Evolutionary conservation across 1,140 invertebrate species (phyloP), one percentile per base, ranked within the genome.

Genomic region (Tetramorium simillimum): DNA sequence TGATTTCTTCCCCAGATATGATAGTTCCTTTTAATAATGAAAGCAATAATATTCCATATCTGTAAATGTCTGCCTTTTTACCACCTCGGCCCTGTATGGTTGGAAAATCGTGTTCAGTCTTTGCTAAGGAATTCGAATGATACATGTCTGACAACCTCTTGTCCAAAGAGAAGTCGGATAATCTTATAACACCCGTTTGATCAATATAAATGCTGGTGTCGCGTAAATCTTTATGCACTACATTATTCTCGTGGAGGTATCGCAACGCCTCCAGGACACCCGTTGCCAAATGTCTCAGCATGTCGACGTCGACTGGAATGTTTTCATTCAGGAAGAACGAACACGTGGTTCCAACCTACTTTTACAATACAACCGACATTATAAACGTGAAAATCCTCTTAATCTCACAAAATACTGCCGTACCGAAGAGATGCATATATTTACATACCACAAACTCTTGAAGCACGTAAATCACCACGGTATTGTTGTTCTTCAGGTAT

Each of bases 231-330:
- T 97, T 97, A 93, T 98, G 97, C 1, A 97, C 97, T 10, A 98
- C 96, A 90, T 97, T 97, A 92, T 98, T 98, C 63, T 96, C 95
- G 92, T 98, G 98, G 16, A 98, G 94, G 93, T 97, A 98, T 21
- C 96, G 94, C 7, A 98, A 90, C 2, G 97, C 97, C 67, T 96
- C 95, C 0, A 98, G 92, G 28, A 98, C 95, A 63, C 97, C 97
- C 9, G 93, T 94, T 1, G 97, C 96, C 86, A 97, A 96, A 93
- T 96, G 95, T 16, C 97, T 96, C 28, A 98, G 91, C 67, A 97
- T 93, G 86, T 96, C 96, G 18, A 97, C 93, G 62, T 96, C 96
- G 78, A 97, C 94, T 65, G 95, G 95, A 73, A 96, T 95, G 92
- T 95, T 95, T 90, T 95, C 96, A 86, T 91, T 95, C 46, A 96